Conservation (phyloP, 2,888 invertebrate species). For the Pseudococcus longispinus region DNA sequence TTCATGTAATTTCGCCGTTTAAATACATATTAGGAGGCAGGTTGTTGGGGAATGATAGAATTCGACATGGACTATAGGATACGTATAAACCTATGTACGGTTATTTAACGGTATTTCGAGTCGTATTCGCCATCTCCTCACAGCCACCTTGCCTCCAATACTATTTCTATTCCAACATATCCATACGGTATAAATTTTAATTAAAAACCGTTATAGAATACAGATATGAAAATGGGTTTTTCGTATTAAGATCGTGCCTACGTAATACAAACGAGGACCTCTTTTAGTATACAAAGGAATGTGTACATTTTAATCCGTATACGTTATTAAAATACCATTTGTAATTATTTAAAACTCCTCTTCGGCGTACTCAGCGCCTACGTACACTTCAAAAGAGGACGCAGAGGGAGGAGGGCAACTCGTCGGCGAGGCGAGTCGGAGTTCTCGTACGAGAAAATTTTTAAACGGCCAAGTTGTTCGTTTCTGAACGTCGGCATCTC, state of each 20-base stretch:
- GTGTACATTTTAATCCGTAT: constrained; percentile 32
- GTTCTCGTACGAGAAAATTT: not conserved
- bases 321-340: constrained; percentile 40
- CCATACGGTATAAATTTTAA: constrained; percentile 7
- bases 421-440: too few species aligned
- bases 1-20: not conserved
- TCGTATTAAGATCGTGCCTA: constrained; percentile 9
- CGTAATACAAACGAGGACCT: not conserved
- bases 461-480: not conserved
- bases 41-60: not conserved
- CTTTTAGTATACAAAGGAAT: constrained; percentile 26
- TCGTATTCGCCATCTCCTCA: not conserved
- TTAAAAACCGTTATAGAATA: constrained; percentile 39
- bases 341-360: constrained; percentile 19
- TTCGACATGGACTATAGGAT: not conserved
- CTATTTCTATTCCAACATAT: not conserved
- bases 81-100: not conserved
- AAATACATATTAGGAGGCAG: not conserved
- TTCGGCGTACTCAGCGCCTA: not conserved
- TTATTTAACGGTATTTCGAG: not conserved
- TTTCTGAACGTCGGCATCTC: not conserved
- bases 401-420: not conserved
- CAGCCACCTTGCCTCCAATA: not conserved
- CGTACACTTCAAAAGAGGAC: not conserved
- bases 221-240: not conserved